These are phyloP conservation scores for Brenthis ino DNA, from an alignment of 2,888 invertebrate species.

Conservation along the genomic window DNA sequence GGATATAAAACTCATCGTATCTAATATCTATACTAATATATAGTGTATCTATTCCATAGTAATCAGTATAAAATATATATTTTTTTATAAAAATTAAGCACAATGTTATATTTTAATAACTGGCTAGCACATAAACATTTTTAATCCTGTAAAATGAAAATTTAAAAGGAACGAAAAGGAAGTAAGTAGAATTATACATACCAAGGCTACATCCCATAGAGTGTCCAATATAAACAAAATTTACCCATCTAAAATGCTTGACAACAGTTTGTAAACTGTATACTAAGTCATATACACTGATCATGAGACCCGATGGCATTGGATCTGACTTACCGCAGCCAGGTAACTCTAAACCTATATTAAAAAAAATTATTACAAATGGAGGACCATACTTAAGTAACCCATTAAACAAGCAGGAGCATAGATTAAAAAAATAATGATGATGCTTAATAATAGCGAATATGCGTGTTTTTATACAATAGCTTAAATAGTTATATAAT, in stretches of 20 bases:
- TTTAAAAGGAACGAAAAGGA: neutral
- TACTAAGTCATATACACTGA: constrained; percentile 67
- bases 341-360: constrained; percentile 78
- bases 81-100: too few species aligned
- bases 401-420: too few species aligned
- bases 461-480: too few species aligned
- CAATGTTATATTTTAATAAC: too few species aligned
- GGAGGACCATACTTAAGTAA: neutral
- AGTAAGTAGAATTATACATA: constrained; percentile 40
- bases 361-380: neutral
- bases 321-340: constrained; percentile 83
- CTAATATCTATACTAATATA: too few species aligned
- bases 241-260: constrained; percentile 66
- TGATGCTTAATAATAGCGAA: too few species aligned
- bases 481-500: too few species aligned
- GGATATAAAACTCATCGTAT: too few species aligned
- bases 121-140: too few species aligned
- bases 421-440: too few species aligned
- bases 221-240: constrained; percentile 59
- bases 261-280: constrained; percentile 61
- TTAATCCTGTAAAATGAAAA: neutral
- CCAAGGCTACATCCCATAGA: constrained; percentile 65
- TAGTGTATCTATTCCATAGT: too few species aligned
- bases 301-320: constrained; percentile 68
- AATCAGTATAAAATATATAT: too few species aligned